Evolutionary conservation across 1,140 invertebrate species (phyloP).

Genomic region (Radopholus similis): DNA sequence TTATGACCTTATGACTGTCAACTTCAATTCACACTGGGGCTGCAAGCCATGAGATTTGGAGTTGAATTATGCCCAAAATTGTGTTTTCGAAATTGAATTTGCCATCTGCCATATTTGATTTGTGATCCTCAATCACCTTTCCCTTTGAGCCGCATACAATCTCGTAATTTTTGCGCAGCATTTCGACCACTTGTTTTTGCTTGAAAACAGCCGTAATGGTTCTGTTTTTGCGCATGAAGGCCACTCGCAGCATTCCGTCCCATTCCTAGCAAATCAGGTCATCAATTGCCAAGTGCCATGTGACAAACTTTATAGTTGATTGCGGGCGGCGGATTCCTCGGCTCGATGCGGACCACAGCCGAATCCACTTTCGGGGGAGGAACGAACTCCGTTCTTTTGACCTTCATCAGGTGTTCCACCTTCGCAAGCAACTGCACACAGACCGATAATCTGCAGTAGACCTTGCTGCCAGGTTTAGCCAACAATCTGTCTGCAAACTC

Average conservation of each 20-base stretch:
- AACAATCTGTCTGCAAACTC: slow-evolving; percentile 96
- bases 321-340: slow-evolving; percentile 87
- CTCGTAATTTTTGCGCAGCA: slow-evolving; percentile 86
- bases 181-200: slow-evolving; percentile 74
- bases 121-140: slow-evolving; percentile 66
- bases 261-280: slow-evolving; percentile 69
- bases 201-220: slow-evolving; percentile 80
- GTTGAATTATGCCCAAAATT: slow-evolving; percentile 1
- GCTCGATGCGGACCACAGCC: slow-evolving; percentile 94
- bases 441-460: slow-evolving; percentile 87
- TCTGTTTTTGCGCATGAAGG: slow-evolving; percentile 92
- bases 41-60: slow-evolving; percentile 27
- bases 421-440: slow-evolving; percentile 91
- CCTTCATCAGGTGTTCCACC: slow-evolving; percentile 95
- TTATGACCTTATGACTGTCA: no score
- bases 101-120: not conserved
- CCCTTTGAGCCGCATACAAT: slow-evolving; percentile 80
- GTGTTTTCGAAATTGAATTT: not conserved
- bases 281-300: not conserved
- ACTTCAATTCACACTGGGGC: no score
- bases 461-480: slow-evolving; percentile 92
- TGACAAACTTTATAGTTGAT: slow-evolving; percentile 76
- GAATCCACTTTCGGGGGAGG: slow-evolving; percentile 90
- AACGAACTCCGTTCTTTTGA: slow-evolving; percentile 89
- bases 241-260: slow-evolving; percentile 91